phyloP scores from a whole-genome alignment of 2,888 invertebrate species.

The Operophtera brumata region DNA sequence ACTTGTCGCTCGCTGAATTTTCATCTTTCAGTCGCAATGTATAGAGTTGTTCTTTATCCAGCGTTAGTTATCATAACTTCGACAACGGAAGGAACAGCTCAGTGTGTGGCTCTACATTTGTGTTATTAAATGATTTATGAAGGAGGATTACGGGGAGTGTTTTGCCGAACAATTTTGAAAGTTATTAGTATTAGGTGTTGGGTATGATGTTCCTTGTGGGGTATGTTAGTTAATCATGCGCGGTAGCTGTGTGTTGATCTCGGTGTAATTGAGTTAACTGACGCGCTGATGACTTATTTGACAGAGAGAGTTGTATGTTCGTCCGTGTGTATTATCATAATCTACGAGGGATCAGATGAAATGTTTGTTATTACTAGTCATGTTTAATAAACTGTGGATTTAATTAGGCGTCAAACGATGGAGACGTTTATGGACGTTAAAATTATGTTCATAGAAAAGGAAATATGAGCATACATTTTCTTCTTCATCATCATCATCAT shows the following conservation, averaged over 20 bases:
- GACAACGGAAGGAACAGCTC: slow-evolving; percentile 75
- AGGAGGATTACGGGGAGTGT: slow-evolving; percentile 65
- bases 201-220: slow-evolving; percentile 48
- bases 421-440: neutral
- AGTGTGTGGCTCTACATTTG: slow-evolving; percentile 78
- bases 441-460: neutral
- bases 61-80: slow-evolving; percentile 45
- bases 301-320: slow-evolving; percentile 71
- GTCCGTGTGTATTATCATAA: slow-evolving; percentile 59
- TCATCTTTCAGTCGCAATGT: slow-evolving; percentile 18
- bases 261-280: slow-evolving; percentile 79
- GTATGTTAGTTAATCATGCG: slow-evolving; percentile 65
- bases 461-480: too few species aligned
- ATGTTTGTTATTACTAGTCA: slow-evolving; percentile 47
- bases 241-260: slow-evolving; percentile 78
- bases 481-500: too few species aligned
- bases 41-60: slow-evolving; percentile 43
- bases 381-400: slow-evolving; percentile 38
- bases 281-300: slow-evolving; percentile 79
- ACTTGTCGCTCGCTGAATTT: slow-evolving; percentile 28
- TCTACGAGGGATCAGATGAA: slow-evolving; percentile 53
- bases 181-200: slow-evolving; percentile 47
- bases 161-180: slow-evolving; percentile 53
- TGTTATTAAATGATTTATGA: slow-evolving; percentile 81
- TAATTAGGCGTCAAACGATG: slow-evolving; percentile 34